Conservation (phyloP, 2,113 vertebrate genomes). For the Amazona vittata region DNA sequence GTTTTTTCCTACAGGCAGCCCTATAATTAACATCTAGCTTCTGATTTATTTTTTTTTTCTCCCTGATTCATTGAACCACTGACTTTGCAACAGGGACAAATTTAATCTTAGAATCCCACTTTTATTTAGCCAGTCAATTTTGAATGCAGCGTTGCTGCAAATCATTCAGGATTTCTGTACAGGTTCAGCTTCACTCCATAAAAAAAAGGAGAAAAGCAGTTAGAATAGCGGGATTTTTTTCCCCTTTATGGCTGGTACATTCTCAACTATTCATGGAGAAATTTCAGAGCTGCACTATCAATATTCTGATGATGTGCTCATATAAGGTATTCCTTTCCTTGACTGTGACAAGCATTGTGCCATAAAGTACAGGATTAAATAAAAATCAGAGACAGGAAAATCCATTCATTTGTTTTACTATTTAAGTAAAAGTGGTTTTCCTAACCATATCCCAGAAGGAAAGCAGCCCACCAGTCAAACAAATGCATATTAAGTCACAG, state of each 20-base stretch:
- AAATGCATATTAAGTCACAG: background rate
- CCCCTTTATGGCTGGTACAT: background rate
- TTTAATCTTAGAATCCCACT: background rate
- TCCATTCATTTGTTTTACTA: background rate
- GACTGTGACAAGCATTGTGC: background rate
- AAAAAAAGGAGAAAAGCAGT: background rate
- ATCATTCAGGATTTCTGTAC: background rate
- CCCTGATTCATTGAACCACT: background rate
- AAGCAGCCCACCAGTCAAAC: background rate
- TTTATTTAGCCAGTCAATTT: background rate
- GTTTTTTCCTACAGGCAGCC: background rate
- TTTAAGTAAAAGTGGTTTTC: background rate
- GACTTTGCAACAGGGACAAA: background rate
- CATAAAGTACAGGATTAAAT: background rate
- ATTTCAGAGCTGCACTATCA: background rate
- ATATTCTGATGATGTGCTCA: background rate
- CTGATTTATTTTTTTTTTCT: constrained; percentile 2
- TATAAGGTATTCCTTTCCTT: background rate
- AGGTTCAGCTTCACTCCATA: background rate
- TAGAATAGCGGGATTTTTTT: background rate
- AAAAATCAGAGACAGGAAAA: background rate
- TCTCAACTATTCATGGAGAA: background rate
- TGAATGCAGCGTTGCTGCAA: background rate
- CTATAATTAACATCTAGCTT: background rate
- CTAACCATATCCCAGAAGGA: background rate